Conservation (phyloP, 2,797 vertebrate genomes). For the Helicolenus hilgendorfi region DNA sequence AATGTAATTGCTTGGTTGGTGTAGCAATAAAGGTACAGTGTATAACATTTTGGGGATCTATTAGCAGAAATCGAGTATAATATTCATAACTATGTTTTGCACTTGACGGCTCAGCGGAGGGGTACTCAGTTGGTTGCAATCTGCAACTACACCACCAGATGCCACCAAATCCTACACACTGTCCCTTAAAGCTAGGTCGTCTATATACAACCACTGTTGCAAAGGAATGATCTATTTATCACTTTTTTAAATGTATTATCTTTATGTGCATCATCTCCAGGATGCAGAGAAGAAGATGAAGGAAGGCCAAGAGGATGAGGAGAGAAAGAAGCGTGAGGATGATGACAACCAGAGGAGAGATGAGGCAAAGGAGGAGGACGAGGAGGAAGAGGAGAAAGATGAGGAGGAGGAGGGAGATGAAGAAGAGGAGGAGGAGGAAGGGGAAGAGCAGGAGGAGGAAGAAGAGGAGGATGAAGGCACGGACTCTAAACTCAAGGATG, state of each 20-base stretch:
- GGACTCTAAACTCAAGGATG: conserved; percentile 89
- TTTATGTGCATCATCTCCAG: conserved; percentile 52
- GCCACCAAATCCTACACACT: no score
- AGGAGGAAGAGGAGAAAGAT: conserved; percentile 77
- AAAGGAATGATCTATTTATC: neutral
- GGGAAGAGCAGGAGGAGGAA: conserved; percentile 74
- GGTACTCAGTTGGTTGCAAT: no score
- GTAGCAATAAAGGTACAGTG: neutral
- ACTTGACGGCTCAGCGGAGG: no score
- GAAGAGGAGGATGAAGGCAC: conserved; percentile 84
- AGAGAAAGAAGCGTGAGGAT: conserved; percentile 86
- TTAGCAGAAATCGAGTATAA: no score
- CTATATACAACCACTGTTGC: neutral
- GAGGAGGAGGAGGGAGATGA: conserved; percentile 71
- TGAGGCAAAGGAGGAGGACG: conserved; percentile 81
- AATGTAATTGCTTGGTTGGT: neutral
- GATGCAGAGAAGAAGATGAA: conserved; percentile 91
- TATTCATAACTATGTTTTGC: no score
- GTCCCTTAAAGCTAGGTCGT: neutral
- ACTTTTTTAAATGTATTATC: neutral
- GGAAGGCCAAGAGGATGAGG: conserved; percentile 88
- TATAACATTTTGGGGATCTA: no score
- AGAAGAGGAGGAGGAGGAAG: conserved; percentile 58
- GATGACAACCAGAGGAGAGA: conserved; percentile 88
- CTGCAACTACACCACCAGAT: no score